These are phyloP conservation scores for Drosophila paucipuncta DNA, from an alignment of 2,888 invertebrate genomes.

Conservation along the genomic window DNA sequence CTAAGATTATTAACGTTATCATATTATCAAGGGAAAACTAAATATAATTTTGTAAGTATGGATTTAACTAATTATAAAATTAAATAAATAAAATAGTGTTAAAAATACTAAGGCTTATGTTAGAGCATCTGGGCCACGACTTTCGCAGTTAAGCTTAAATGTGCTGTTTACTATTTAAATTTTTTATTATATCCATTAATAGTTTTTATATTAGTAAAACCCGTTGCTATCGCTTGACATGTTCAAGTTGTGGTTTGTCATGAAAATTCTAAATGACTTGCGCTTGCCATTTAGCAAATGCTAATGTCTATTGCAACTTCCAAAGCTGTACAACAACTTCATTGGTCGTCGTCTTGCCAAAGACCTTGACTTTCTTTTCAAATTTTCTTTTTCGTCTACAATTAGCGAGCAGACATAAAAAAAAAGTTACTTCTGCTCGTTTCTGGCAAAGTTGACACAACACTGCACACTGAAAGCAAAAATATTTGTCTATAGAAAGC, in stretches of 20 bases:
- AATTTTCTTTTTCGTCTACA: conserved; percentile 54
- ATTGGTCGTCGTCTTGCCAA: conserved; percentile 40
- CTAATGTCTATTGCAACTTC: conserved; percentile 39
- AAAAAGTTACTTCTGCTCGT: conserved; percentile 20
- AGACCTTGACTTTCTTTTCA: conserved; percentile 79
- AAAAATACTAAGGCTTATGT: background rate
- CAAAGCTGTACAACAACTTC: conserved; percentile 43
- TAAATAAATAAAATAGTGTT: background rate
- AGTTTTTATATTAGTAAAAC: conserved; percentile 56
- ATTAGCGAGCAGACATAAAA: conserved; percentile 61
- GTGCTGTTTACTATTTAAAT: conserved; percentile 16
- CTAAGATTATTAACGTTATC: background rate
- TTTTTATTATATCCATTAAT: conserved; percentile 65
- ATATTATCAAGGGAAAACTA: background rate
- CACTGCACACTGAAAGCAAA: conserved; percentile 62
- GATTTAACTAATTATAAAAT: background rate
- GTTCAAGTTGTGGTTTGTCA: conserved; percentile 58
- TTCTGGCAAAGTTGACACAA: conserved; percentile 59
- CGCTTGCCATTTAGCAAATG: conserved; percentile 59
- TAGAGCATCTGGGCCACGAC: conserved; percentile 19
- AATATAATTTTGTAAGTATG: background rate
- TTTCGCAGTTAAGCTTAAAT: conserved; percentile 29
- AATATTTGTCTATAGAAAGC: conserved; percentile 70
- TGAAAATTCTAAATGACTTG: conserved; percentile 76
- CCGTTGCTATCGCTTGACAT: conserved; percentile 45